Percentiles rank a stretch among this genome's conserved stretches.
phyloP scores from a whole-genome alignment of 2,113 vertebrate species.

The Hyla sarda region DNA sequence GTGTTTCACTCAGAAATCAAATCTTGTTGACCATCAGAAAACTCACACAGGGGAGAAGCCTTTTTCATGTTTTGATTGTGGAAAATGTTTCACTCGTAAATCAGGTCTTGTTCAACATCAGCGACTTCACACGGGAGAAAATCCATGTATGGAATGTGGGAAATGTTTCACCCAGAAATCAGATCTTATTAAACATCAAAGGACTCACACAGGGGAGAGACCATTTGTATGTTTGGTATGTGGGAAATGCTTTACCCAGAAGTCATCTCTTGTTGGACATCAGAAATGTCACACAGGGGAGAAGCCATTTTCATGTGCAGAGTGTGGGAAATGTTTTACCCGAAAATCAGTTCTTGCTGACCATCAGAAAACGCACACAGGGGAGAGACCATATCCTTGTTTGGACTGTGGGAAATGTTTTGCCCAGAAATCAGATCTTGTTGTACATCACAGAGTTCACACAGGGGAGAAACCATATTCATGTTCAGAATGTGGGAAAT shows the following conservation, averaged over 20 bases:
- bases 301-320: neutral
- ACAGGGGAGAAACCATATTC: neutral
- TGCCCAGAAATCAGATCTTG: neutral
- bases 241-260: neutral
- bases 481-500: neutral
- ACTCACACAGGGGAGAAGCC: neutral
- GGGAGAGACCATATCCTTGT: neutral
- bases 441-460: neutral
- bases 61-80: neutral
- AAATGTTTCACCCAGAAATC: neutral
- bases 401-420: neutral
- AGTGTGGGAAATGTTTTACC: neutral
- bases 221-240: neutral
- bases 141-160: neutral
- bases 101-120: neutral
- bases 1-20: neutral
- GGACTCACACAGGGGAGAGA: neutral
- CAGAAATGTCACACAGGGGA: constrained; percentile 1
- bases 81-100: neutral
- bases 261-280: neutral
- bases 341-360: neutral
- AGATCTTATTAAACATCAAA: neutral
- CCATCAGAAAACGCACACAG: neutral
- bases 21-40: neutral
- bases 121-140: neutral